Base-by-base conservation (phyloP, 2,888 invertebrate species). In the Parapristionchus giblindavisi region DNA sequence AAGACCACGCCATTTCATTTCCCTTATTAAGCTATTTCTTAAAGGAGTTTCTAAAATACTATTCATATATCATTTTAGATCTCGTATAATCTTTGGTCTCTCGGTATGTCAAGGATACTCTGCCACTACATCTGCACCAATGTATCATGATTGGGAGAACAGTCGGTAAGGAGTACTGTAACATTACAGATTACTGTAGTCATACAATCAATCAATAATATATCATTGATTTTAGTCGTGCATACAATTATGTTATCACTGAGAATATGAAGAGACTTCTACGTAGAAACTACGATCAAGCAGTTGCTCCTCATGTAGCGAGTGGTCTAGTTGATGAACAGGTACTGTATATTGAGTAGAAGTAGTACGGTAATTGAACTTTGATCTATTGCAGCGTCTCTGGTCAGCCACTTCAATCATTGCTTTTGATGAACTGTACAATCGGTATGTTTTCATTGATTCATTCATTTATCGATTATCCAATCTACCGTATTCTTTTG, bases 61-160 rank as follows among this genome's bases (percentile, higher is more conserved):
- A n/a, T n/a, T n/a, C n/a, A n/a, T n/a, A 5, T 29, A 5, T 32
- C 36, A 0, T 68, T 65, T 24, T 43, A 58, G 75, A 36, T 29
- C 74, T n/a, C 79, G 81, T 4, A 54, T 81, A 3, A 36, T 84
- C 21, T 24, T 94, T 71, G 96, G 93, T 38, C 92, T 96, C 84
- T 95, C 95, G 43, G 93, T 96, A 87, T 95, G 96, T 88, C 96
- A 96, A 90, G 96, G 96, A 85, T 96, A 96, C 89, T 93, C 94
- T 89, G 94, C 94, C 58, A 92, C 93, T 77, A 93, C 93, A 94
- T 95, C 78, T 1, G 68, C 75, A 32, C 80, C 78, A 2, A 43
- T 83, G 48, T 85, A 83, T 60, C 81, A 81, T 85, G 80, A 84
- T 21, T 84, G 83, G 84, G 78, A 81, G 72, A 75, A 79, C 43